phyloP scores from a whole-genome alignment of 2,888 invertebrate genomes.

The Alcis repandata region DNA sequence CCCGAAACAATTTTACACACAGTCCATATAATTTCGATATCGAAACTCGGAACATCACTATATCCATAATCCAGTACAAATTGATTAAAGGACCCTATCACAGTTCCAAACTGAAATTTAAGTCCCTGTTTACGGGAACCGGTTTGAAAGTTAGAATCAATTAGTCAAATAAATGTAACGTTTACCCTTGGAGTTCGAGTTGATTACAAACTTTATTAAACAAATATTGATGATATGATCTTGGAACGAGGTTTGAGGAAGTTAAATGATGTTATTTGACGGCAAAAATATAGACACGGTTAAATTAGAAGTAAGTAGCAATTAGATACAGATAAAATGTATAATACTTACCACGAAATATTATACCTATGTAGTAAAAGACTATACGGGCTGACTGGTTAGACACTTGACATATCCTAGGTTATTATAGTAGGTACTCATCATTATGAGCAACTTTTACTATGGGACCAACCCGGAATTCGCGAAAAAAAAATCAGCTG shows the following conservation, averaged over 20 bases:
- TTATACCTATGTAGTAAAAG: no score
- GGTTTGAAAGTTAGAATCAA: slow-evolving; percentile 45
- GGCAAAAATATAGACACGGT: not conserved
- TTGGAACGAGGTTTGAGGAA: not conserved
- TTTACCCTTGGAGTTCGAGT: slow-evolving; percentile 39
- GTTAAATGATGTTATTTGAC: not conserved
- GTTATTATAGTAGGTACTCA: no score
- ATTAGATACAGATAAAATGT: no score
- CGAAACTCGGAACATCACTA: slow-evolving; percentile 2
- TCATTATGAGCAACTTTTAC: no score
- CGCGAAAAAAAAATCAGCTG: no score
- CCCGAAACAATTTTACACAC: no score
- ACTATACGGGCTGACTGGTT: no score
- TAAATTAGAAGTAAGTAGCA: not conserved
- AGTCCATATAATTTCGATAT: not conserved
- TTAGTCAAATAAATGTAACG: slow-evolving; percentile 46
- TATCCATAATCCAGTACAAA: slow-evolving; percentile 46
- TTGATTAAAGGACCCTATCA: slow-evolving; percentile 45
- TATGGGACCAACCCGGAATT: no score
- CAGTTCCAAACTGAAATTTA: slow-evolving; percentile 46
- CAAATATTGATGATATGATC: slow-evolving; percentile 31
- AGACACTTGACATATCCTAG: no score
- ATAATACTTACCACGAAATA: no score
- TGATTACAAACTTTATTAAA: slow-evolving; percentile 39
- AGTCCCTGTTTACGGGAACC: slow-evolving; percentile 45